A percentile compares a stretch with the other conserved stretches of the same genome.
Evolutionary conservation across 2,113 vertebrate species (phyloP).

Genomic region (Gorsachius goisagi): DNA sequence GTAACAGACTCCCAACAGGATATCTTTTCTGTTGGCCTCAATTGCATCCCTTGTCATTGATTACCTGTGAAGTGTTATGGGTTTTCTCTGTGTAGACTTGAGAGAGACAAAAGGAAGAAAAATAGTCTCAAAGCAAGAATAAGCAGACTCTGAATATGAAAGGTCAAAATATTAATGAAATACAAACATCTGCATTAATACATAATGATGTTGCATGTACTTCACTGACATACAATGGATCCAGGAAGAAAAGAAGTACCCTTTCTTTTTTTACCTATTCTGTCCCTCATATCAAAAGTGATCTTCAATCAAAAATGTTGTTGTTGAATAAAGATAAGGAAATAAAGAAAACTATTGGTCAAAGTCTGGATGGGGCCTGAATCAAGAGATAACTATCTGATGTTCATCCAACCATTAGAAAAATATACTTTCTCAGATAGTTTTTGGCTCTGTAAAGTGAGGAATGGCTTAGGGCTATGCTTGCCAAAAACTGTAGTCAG

Average conservation of each 20-base stretch:
- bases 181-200: neutral
- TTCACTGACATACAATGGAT: neutral
- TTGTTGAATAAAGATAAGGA: neutral
- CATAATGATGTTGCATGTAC: neutral
- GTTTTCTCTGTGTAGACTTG: neutral
- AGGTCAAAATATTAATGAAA: neutral
- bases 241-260: neutral
- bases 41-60: neutral
- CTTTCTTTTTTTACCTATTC: neutral
- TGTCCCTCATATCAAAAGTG: neutral
- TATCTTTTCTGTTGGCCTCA: too few relatives aligned
- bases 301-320: neutral
- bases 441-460: conserved; percentile 30
- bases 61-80: neutral
- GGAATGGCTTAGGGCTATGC: neutral
- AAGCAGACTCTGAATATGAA: neutral
- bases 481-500: neutral
- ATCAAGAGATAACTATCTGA: neutral
- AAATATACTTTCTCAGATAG: neutral
- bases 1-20: too few relatives aligned
- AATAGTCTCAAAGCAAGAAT: neutral
- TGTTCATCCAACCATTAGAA: conserved; percentile 21
- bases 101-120: neutral
- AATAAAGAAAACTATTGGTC: neutral
- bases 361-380: neutral